These are phyloP conservation scores for Aratinga solstitialis DNA, from an alignment of 2,797 vertebrate species.

Conservation along the genomic window DNA sequence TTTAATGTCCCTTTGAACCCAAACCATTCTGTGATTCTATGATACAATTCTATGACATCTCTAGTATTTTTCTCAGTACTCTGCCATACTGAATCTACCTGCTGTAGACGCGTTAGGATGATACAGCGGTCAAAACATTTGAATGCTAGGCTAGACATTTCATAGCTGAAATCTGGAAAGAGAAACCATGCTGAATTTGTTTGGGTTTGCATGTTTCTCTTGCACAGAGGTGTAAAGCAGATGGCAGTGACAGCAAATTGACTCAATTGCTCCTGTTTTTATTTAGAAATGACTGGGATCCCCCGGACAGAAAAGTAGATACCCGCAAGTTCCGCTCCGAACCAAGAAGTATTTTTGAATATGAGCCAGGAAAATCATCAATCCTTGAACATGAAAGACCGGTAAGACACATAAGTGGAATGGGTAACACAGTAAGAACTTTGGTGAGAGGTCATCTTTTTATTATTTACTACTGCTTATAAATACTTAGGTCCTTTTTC, in stretches of 20 bases:
- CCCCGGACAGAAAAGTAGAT: constrained; percentile 96
- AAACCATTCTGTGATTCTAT: not conserved
- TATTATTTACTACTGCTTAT: not conserved
- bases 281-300: constrained; percentile 93
- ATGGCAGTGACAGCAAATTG: not conserved
- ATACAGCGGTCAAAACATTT: not conserved
- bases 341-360: constrained; percentile 98
- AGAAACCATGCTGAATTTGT: not conserved
- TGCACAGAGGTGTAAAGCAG: not conserved
- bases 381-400: constrained; percentile 95
- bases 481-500: not conserved
- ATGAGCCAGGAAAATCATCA: constrained; percentile 97
- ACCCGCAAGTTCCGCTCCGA: constrained; percentile 96
- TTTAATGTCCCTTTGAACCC: not conserved
- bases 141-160: not conserved
- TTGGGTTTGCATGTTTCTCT: not conserved
- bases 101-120: not conserved
- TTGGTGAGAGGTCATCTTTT: not conserved
- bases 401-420: constrained; percentile 79
- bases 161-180: not conserved
- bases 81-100: not conserved
- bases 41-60: not conserved
- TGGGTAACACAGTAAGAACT: not conserved
- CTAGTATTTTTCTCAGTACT: not conserved
- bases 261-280: not conserved